phyloP scores from a whole-genome alignment of 2,888 invertebrate species.

The Synanthedon tipuliformis region DNA sequence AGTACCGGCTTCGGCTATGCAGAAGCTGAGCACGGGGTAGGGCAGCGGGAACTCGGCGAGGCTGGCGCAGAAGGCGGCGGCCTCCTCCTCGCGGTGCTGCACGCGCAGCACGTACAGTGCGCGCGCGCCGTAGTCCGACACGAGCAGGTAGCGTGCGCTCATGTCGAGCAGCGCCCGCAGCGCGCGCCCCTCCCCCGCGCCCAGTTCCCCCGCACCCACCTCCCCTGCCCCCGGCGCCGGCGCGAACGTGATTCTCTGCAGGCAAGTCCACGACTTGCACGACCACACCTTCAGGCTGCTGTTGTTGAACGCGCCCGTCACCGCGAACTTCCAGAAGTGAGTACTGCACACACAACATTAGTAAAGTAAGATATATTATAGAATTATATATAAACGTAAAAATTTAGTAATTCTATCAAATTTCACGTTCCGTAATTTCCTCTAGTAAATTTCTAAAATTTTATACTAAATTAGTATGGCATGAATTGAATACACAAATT shows the following conservation, averaged over 20 bases:
- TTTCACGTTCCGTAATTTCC: too few relatives aligned
- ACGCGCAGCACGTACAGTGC: constrained; percentile 86
- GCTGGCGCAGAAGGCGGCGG: constrained; percentile 75
- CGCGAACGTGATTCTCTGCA: constrained; percentile 85
- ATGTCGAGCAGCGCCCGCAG: constrained; percentile 86
- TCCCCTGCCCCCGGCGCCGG: constrained; percentile 45
- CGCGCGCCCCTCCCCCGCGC: constrained; percentile 17
- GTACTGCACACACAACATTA: constrained; percentile 22
- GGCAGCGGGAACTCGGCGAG: constrained; percentile 90
- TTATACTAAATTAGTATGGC: too few relatives aligned
- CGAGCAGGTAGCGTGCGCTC: constrained; percentile 85
- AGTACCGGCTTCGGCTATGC: constrained; percentile 82
- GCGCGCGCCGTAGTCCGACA: constrained; percentile 88
- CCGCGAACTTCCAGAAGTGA: constrained; percentile 94
- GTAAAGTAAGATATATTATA: too few relatives aligned
- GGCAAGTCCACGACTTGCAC: constrained; percentile 93
- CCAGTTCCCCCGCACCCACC: constrained; percentile 46
- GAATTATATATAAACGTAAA: too few relatives aligned
- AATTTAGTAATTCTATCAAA: too few relatives aligned
- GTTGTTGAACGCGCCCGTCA: constrained; percentile 92
- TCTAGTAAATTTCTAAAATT: too few relatives aligned
- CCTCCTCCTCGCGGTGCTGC: constrained; percentile 59
- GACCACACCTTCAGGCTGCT: constrained; percentile 93
- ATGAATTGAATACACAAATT: too few relatives aligned
- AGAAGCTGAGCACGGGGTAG: constrained; percentile 89